Evolutionary conservation across 1,140 invertebrate species (phyloP).

Genomic region (Ericerus pela): DNA sequence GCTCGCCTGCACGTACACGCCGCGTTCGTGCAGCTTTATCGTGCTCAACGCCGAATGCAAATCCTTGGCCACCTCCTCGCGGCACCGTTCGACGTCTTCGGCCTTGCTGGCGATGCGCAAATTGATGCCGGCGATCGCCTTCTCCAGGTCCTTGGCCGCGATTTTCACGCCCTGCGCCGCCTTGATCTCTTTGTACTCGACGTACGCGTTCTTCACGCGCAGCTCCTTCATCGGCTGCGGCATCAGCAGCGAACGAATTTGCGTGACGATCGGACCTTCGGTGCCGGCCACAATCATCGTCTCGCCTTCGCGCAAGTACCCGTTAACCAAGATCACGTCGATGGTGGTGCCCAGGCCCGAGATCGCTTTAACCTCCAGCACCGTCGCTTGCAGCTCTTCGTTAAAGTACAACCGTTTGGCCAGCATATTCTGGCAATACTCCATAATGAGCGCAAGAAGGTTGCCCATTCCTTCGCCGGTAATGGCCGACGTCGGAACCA

Average conservation of each 20-base stretch:
- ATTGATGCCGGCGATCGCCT: constrained; percentile 88
- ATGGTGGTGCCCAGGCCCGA: constrained; percentile 96
- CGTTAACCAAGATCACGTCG: constrained; percentile 96
- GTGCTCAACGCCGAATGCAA: constrained; percentile 75
- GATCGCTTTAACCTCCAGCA: constrained; percentile 72
- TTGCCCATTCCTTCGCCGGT: constrained; percentile 98
- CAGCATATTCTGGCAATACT: constrained; percentile 78
- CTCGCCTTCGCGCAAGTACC: constrained; percentile 78
- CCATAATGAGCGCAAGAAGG: constrained; percentile 79
- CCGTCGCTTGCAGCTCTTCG: constrained; percentile 62
- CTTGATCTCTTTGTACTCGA: constrained; percentile 86
- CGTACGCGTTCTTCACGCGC: constrained; percentile 71
- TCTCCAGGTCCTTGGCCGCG: constrained; percentile 92
- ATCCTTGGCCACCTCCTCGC: constrained; percentile 64
- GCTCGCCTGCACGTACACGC: constrained; percentile 97
- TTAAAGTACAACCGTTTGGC: constrained; percentile 83
- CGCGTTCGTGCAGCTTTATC: constrained; percentile 80
- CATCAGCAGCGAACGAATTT: constrained; percentile 92
- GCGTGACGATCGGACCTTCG: constrained; percentile 94
- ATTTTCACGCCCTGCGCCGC: constrained; percentile 98
- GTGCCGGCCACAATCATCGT: constrained; percentile 91
- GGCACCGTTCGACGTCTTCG: constrained; percentile 83
- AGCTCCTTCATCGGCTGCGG: constrained; percentile 95
- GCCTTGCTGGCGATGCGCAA: constrained; percentile 73
- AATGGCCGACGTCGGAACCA: constrained; percentile 95